Conservation (phyloP, 2,797 vertebrate species). For the Macrochelys suwanniensis region DNA sequence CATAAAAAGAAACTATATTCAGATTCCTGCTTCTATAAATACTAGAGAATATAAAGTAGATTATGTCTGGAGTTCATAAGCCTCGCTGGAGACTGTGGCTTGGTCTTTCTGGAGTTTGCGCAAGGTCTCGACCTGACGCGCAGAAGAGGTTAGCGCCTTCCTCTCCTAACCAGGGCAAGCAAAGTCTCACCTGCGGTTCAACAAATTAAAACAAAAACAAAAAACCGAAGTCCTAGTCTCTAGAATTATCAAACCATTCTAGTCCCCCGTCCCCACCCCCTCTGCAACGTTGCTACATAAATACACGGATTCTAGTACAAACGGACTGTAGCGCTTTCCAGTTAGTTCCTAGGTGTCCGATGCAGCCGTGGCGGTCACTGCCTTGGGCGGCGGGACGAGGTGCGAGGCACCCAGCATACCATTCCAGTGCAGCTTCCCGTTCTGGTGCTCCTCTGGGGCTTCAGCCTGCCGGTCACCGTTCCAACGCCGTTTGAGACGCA, state of each 20-base stretch:
- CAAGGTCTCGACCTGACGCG: neutral
- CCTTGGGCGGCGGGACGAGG: slow-evolving; percentile 41
- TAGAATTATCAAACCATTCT: slow-evolving; percentile 66
- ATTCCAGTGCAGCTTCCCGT: slow-evolving; percentile 70
- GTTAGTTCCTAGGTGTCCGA: slow-evolving; percentile 71
- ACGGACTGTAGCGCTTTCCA: neutral
- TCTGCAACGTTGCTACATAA: slow-evolving; percentile 77
- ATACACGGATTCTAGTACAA: slow-evolving; percentile 33
- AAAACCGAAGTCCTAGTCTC: neutral
- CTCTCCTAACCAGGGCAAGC: neutral
- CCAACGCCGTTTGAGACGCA: slow-evolving; percentile 84
- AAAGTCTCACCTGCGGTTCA: slow-evolving; percentile 25
- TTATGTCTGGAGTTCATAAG: slow-evolving; percentile 25
- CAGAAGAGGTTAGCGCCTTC: neutral
- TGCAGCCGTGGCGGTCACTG: slow-evolving; percentile 58
- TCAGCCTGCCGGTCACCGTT: slow-evolving; percentile 73
- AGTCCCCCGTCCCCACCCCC: neutral
- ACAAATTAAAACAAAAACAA: slow-evolving; percentile 10
- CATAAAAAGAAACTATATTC: slow-evolving; percentile 17
- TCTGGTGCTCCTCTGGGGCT: slow-evolving; percentile 52
- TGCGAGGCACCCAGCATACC: slow-evolving; percentile 11
- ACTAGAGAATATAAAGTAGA: slow-evolving; percentile 5
- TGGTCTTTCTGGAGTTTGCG: slow-evolving; percentile 18
- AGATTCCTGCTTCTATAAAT: slow-evolving; percentile 57
- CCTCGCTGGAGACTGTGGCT: neutral